These are phyloP conservation scores for Ciconia nigra DNA, from an alignment of 2,797 vertebrate species.

Conservation along the genomic window DNA sequence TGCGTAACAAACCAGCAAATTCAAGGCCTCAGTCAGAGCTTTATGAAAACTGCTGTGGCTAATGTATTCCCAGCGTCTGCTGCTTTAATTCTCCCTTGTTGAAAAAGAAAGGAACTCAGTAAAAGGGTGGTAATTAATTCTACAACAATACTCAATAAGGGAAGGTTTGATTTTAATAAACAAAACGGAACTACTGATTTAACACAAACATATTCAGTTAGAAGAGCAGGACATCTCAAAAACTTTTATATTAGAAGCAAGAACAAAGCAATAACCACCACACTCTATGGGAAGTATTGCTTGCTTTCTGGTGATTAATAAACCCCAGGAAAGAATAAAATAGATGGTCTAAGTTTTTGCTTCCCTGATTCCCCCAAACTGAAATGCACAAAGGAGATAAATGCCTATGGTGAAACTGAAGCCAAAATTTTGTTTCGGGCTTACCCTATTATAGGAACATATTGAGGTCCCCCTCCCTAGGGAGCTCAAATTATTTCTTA, in stretches of 20 bases:
- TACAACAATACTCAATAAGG: background rate
- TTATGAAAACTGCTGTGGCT: background rate
- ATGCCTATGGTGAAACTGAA: background rate
- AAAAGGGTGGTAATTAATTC: slow-evolving; percentile 11
- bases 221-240: background rate
- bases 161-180: background rate
- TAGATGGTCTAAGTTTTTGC: background rate
- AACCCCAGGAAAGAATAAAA: background rate
- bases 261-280: slow-evolving; percentile 3
- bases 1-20: background rate
- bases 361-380: background rate
- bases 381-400: background rate
- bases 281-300: background rate
- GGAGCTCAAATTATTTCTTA: background rate
- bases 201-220: background rate
- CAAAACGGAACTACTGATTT: background rate
- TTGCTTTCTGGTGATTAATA: slow-evolving; percentile 21
- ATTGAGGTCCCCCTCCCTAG: background rate
- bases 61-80: background rate
- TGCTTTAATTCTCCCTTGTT: background rate
- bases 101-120: background rate
- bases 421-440: background rate
- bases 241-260: background rate
- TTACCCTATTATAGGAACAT: background rate
- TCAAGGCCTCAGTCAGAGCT: background rate